Percentiles rank a stretch among this genome's conserved stretches.
phyloP scores from a whole-genome alignment of 2,113 vertebrate species.

The Shinisaurus crocodilurus region DNA sequence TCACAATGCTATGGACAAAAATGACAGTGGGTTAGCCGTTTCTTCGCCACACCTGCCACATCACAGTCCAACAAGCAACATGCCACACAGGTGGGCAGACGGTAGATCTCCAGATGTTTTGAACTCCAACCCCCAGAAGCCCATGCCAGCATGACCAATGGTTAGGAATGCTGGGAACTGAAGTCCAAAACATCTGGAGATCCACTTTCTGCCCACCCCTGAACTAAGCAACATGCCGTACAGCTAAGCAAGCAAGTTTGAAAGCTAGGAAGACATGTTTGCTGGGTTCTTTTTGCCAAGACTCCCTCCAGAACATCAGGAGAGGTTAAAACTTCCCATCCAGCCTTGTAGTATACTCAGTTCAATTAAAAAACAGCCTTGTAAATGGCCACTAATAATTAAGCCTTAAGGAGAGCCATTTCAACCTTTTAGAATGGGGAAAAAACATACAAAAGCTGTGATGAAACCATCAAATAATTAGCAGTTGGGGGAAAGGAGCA shows the following conservation, averaged over 20 bases:
- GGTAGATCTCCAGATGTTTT: no score
- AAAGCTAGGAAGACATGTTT: not conserved
- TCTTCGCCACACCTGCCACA: not conserved
- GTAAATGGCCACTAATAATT: not conserved
- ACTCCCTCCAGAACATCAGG: not conserved
- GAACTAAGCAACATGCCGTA: no score
- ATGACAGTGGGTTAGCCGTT: constrained; percentile 20
- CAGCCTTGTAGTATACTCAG: not conserved
- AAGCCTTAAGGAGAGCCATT: no score
- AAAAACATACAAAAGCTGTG: no score
- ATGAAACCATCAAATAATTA: no score
- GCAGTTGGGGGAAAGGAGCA: no score
- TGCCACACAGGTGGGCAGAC: not conserved
- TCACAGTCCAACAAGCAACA: not conserved
- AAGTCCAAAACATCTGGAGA: no score
- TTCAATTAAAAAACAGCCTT: not conserved
- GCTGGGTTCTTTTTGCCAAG: not conserved
- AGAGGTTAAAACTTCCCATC: not conserved
- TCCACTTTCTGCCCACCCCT: no score
- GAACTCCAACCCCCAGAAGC: no score
- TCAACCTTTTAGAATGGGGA: no score
- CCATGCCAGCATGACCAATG: no score
- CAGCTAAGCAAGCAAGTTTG: not conserved
- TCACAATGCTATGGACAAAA: constrained; percentile 72
- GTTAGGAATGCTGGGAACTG: no score